Conservation (phyloP, 2,113 vertebrate genomes). For the Hippocampus guttulatus region DNA sequence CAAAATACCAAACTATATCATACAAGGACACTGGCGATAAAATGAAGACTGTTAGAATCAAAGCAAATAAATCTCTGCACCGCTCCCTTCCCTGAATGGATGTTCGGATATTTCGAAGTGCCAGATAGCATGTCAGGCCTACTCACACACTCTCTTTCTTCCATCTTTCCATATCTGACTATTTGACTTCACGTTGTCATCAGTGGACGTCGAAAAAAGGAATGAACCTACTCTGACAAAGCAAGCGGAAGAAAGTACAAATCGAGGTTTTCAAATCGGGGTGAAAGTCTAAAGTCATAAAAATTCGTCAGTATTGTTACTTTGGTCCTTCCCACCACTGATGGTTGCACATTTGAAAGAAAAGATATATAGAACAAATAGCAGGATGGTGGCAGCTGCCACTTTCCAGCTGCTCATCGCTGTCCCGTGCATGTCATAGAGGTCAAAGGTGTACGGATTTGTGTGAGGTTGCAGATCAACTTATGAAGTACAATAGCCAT, state of each 20-base stretch:
- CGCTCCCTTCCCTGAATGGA: neutral
- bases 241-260: neutral
- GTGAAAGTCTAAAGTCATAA: neutral
- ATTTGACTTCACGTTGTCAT: neutral
- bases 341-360: slow-evolving; percentile 1
- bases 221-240: neutral
- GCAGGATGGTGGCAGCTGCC: slow-evolving; percentile 15
- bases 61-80: neutral
- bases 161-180: neutral
- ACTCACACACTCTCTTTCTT: neutral
- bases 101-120: neutral
- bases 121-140: neutral
- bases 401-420: slow-evolving; percentile 35
- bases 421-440: slow-evolving; percentile 26
- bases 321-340: no score
- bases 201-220: neutral
- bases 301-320: neutral
- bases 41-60: neutral
- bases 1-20: slow-evolving; percentile 28
- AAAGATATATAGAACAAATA: slow-evolving; percentile 7
- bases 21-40: slow-evolving; percentile 1
- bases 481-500: slow-evolving; percentile 27
- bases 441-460: slow-evolving; percentile 29
- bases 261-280: neutral
- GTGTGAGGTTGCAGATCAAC: slow-evolving; percentile 26